Base-by-base conservation (phyloP, 2,888 invertebrate genomes). In the Andrena hattorfiana region DNA sequence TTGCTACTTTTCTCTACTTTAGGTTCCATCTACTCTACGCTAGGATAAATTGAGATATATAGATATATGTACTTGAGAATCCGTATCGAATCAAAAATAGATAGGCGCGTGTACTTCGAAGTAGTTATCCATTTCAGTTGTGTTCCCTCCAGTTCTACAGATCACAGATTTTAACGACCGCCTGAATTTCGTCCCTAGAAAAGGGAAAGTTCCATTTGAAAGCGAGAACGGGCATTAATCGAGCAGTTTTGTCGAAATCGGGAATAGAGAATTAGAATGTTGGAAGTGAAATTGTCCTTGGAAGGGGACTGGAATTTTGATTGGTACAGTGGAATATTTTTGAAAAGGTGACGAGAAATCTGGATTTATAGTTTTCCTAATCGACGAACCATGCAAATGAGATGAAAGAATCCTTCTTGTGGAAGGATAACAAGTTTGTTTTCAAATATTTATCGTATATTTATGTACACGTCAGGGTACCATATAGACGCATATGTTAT, bases 381-480 rank as follows among this genome's bases (percentile, higher is more conserved):
- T 42, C 42, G 4, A 42, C 13, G 3, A 13, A 42, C 42, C 42
- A 42, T 42, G 13, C 42, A 10, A 42, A 42, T 42, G 13, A 42
- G 42, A 16, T 42, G 42, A 16, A 42, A 42, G 42, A 16, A 42
- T 42, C 42, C 4, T 42, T 42, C 42, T 2, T 1, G 4, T 8
- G 6, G 48, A 51, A 66, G 26, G 16, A 80, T 42, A 72, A 23
- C 32, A 51, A 30, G 30, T 42, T 68, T 68, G 8, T 59, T 42
- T 13, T 4, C 16, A 42, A 42, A 66, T 49, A 56, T 69, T 68
- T 69, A 69, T 66, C 63, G 63, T 74, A 85, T 88, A 87, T 87
- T 90, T 87, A 87, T 85, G 89, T 77, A 78, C 74, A 69, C 78
- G 60, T 85, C 67, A 84, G 81, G 81, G 80, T 89, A 87, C 82